Conservation (phyloP, 2,113 vertebrate genomes). For the Callospermophilus lateralis region DNA sequence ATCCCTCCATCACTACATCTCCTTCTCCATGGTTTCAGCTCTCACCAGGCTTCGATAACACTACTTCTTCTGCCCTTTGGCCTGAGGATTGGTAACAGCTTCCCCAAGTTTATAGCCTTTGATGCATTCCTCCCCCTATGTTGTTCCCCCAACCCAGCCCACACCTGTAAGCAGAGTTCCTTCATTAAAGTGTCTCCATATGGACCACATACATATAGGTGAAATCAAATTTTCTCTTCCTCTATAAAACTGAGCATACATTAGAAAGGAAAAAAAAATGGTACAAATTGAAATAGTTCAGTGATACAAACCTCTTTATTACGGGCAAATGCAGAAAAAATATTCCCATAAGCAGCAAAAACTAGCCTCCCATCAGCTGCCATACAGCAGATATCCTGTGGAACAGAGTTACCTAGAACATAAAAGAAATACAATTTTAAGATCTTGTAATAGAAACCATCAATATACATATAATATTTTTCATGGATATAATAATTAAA, state of each 20-base stretch:
- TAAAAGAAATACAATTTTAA: slow-evolving; percentile 45
- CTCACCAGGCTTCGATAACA: not conserved
- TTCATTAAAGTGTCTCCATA: not conserved
- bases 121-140: not conserved
- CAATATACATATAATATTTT: not conserved
- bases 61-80: not conserved
- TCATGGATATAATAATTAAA: not conserved
- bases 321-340: slow-evolving; percentile 93
- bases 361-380: slow-evolving; percentile 95
- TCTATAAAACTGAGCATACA: slow-evolving; percentile 24
- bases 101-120: not conserved
- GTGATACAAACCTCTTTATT: slow-evolving; percentile 91
- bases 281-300: not conserved
- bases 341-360: slow-evolving; percentile 91
- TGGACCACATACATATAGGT: not conserved
- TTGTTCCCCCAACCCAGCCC: not conserved
- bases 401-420: slow-evolving; percentile 94
- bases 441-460: not conserved
- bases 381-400: slow-evolving; percentile 94
- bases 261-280: not conserved
- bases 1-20: not conserved
- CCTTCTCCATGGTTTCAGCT: not conserved
- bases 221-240: slow-evolving; percentile 28
- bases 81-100: not conserved
- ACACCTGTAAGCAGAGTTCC: not conserved